Conservation (phyloP, 2,888 invertebrate genomes). For the Diarsia dahlii region DNA sequence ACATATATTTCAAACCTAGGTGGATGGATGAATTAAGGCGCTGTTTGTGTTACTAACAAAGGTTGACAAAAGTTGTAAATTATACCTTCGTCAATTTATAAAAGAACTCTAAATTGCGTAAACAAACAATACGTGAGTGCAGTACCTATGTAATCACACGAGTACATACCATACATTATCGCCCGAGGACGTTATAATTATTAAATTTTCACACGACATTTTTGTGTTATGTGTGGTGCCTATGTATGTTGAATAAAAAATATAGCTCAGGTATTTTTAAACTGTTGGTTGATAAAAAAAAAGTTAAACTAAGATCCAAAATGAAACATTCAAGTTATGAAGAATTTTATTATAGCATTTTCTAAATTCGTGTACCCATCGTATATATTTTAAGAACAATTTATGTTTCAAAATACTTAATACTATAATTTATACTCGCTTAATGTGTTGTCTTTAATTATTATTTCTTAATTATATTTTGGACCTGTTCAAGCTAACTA, state of each 20-base stretch:
- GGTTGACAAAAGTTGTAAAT: not conserved
- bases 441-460: not conserved
- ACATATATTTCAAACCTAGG: not conserved
- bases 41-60: not conserved
- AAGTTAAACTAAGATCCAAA: not conserved
- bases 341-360: not conserved
- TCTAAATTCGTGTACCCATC: not conserved
- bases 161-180: slow-evolving; percentile 8
- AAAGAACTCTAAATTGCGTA: slow-evolving; percentile 1
- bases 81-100: slow-evolving; percentile 6
- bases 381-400: not conserved
- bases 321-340: not conserved
- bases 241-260: slow-evolving; percentile 16
- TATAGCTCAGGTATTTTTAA: not conserved
- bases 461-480: not conserved
- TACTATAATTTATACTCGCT: not conserved
- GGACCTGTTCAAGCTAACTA: not conserved
- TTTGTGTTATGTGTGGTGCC: slow-evolving; percentile 10
- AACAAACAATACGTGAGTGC: slow-evolving; percentile 2
- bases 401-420: slow-evolving; percentile 1
- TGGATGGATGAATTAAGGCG: not conserved
- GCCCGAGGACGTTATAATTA: not conserved
- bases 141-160: slow-evolving; percentile 1
- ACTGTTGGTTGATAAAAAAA: not conserved
- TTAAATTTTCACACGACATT: slow-evolving; percentile 18